phyloP scores from a whole-genome alignment of 2,797 vertebrate species.

The Heterohyrax brucei region DNA sequence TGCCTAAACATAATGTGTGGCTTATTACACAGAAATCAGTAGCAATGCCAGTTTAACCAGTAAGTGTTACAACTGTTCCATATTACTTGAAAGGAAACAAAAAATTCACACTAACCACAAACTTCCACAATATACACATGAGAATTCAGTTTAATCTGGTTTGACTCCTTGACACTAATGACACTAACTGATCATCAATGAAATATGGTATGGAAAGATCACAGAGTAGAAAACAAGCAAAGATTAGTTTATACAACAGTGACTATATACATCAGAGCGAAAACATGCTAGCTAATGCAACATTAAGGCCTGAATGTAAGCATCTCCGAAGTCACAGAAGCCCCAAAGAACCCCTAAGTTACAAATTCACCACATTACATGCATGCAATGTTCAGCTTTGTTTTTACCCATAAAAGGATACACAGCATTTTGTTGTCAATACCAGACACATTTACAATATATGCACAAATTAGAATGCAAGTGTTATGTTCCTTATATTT shows the following conservation, averaged over 20 bases:
- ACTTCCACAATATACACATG: conserved; percentile 81
- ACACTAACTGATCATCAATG: conserved; percentile 80
- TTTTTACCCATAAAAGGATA: conserved; percentile 85
- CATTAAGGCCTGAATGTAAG: conserved; percentile 85
- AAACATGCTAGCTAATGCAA: conserved; percentile 86
- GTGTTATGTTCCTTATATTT: conserved; percentile 82
- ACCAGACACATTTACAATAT: conserved; percentile 86
- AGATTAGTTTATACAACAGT: conserved; percentile 83
- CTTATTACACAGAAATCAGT: conserved; percentile 72
- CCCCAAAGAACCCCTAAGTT: conserved; percentile 83
- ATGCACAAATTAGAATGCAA: conserved; percentile 87
- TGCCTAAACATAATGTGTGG: conserved; percentile 81
- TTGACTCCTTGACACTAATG: conserved; percentile 81
- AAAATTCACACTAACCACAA: conserved; percentile 69
- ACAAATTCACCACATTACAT: conserved; percentile 84
- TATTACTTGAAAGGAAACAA: conserved; percentile 70
- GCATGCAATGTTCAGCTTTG: conserved; percentile 85
- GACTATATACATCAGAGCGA: conserved; percentile 84
- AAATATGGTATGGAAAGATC: conserved; percentile 77
- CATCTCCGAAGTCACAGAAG: conserved; percentile 86
- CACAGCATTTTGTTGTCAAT: conserved; percentile 85
- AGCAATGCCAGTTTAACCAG: conserved; percentile 70
- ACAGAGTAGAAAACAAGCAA: conserved; percentile 85
- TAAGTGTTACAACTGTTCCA: conserved; percentile 73
- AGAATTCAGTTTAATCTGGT: conserved; percentile 77